These are phyloP conservation scores for Gnathonemus echidnorhynchus DNA, from an alignment of 2,113 vertebrate species.

Conservation along the genomic window DNA sequence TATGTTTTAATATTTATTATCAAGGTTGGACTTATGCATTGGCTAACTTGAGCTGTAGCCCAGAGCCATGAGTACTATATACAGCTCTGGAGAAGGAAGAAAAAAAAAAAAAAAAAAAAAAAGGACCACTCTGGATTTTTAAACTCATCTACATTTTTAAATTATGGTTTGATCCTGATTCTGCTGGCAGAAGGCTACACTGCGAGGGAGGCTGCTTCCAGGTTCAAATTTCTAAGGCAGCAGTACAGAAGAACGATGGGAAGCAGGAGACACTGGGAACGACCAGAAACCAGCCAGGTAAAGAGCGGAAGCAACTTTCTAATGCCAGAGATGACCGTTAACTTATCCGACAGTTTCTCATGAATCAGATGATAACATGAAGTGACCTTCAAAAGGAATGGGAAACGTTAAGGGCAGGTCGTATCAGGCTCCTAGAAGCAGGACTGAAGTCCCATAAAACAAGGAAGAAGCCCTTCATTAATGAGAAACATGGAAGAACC, in stretches of 20 bases:
- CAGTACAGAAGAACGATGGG: not conserved
- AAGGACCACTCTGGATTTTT: too few species aligned
- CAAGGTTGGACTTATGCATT: not conserved
- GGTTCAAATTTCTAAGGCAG: not conserved
- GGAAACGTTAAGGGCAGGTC: not conserved
- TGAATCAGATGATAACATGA: not conserved
- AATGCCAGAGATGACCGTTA: not conserved
- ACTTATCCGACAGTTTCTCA: not conserved
- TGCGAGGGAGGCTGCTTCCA: not conserved
- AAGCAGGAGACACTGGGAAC: not conserved
- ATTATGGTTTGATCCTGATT: too few species aligned
- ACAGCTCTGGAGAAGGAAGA: not conserved
- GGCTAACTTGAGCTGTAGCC: not conserved
- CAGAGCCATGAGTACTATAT: not conserved
- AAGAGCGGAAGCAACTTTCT: not conserved
- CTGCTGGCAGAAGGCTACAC: too few species aligned
- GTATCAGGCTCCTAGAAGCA: not conserved
- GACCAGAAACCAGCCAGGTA: not conserved
- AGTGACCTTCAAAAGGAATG: not conserved
- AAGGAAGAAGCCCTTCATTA: not conserved
- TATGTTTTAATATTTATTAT: not conserved
- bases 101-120: too few species aligned
- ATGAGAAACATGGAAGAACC: not conserved
- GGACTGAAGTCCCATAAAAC: not conserved
- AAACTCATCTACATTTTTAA: too few species aligned